phyloP scores from a whole-genome alignment of 2,797 vertebrate species.

The Macrochelys suwanniensis region DNA sequence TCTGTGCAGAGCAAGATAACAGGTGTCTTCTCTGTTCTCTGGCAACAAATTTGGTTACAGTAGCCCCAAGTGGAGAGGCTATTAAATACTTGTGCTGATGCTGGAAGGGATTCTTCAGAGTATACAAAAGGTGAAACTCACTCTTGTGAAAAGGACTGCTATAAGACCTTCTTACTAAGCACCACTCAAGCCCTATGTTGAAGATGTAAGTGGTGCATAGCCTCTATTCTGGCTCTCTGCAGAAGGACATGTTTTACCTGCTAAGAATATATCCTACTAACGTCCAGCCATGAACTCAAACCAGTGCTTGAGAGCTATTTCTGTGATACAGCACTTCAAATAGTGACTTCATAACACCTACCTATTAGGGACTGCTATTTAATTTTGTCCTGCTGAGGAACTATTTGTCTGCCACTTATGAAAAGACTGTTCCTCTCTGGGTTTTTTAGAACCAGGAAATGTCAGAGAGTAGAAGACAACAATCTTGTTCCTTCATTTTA shows the following conservation, averaged over 20 bases:
- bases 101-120: background rate
- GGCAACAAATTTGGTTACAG: background rate
- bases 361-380: background rate
- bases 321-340: background rate
- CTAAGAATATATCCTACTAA: background rate
- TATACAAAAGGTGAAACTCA: conserved; percentile 21
- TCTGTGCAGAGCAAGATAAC: background rate
- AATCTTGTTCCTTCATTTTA: background rate
- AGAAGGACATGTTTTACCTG: background rate
- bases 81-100: background rate
- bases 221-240: background rate
- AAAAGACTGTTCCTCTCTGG: background rate
- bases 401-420: background rate
- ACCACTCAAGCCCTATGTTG: background rate
- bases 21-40: background rate
- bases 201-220: background rate
- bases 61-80: background rate
- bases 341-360: background rate
- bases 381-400: background rate
- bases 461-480: background rate
- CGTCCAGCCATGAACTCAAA: background rate
- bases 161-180: background rate
- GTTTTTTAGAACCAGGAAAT: background rate
- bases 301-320: background rate
- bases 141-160: background rate